Conservation (phyloP, 2,888 invertebrate genomes). For the Amphipoea oculea region DNA sequence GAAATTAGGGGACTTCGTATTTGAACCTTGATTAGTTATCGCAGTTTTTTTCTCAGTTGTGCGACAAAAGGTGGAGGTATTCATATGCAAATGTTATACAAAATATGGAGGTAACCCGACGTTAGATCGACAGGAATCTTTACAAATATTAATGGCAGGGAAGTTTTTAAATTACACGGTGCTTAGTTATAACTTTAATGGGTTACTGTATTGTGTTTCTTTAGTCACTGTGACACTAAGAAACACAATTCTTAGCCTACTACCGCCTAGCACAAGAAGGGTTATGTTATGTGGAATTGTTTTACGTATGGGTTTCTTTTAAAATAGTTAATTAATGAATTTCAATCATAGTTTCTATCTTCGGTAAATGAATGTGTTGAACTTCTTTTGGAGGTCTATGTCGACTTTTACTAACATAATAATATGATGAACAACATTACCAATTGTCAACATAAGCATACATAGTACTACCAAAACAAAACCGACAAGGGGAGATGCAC, state of each 20-base stretch:
- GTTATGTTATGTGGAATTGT: not conserved
- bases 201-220: conserved; percentile 35
- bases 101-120: conserved; percentile 66
- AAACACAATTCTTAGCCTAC: not conserved
- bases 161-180: conserved; percentile 69
- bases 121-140: conserved; percentile 70
- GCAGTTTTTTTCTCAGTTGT: conserved; percentile 50
- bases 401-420: not conserved
- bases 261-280: not conserved
- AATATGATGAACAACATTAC: conserved; percentile 30
- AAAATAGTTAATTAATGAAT: not conserved
- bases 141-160: conserved; percentile 69
- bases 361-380: not conserved
- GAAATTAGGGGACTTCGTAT: conserved; percentile 35
- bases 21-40: conserved; percentile 43
- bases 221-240: conserved; percentile 34
- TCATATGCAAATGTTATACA: conserved; percentile 76
- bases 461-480: conserved; percentile 76
- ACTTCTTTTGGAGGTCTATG: not conserved
- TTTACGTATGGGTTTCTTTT: not conserved
- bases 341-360: not conserved
- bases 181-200: conserved; percentile 54
- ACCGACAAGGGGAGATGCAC: conserved; percentile 84
- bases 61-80: conserved; percentile 63
- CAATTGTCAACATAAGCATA: conserved; percentile 55